Percentiles rank a stretch among this genome's conserved stretches.
Conservation (phyloP, 2,888 invertebrate genomes). For the Caenorhabditis sp. region DNA sequence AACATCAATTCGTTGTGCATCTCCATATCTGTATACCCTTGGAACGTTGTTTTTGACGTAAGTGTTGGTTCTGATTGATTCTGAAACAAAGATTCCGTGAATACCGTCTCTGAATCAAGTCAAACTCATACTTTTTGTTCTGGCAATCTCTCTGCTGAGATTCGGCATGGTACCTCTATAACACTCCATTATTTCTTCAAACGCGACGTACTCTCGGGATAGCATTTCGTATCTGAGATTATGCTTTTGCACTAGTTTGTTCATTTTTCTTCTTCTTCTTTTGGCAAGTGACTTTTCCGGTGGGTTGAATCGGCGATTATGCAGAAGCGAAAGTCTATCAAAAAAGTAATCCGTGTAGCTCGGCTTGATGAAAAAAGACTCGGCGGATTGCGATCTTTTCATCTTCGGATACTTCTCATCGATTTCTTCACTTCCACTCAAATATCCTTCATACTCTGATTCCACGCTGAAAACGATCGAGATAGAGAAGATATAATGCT, state of each 20-base stretch:
- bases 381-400: neutral
- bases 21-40: neutral
- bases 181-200: constrained; percentile 14
- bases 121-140: constrained; percentile 19
- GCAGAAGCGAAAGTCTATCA: neutral
- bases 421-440: neutral
- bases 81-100: neutral
- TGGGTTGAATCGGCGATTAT: neutral
- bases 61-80: constrained; percentile 1
- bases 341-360: neutral
- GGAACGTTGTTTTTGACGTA: constrained; percentile 15
- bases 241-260: constrained; percentile 12
- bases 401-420: neutral
- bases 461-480: constrained; percentile 48
- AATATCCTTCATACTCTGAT: constrained; percentile 16
- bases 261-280: constrained; percentile 20
- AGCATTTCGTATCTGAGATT: neutral
- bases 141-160: neutral
- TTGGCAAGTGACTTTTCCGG: neutral
- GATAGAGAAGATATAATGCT: neutral
- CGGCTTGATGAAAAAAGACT: constrained; percentile 6
- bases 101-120: no score
- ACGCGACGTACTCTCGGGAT: neutral
- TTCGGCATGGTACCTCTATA: neutral
- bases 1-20: neutral